These are phyloP conservation scores for Protobothrops mucrosquamatus DNA, from an alignment of 2,113 vertebrate genomes.

Conservation along the genomic window DNA sequence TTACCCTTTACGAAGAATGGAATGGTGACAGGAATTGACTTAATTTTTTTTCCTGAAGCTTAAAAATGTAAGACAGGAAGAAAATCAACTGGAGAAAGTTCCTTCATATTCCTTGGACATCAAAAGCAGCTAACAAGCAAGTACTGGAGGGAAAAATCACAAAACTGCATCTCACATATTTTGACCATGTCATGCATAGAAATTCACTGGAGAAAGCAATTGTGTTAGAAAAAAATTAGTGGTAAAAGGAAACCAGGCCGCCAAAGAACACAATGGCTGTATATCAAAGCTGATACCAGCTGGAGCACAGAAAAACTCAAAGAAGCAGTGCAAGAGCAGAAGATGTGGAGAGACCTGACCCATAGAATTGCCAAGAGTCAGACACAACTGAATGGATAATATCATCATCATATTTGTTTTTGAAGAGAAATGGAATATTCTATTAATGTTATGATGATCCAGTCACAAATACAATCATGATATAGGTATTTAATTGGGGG, in stretches of 20 bases:
- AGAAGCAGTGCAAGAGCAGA: too few species aligned
- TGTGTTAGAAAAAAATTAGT: background rate
- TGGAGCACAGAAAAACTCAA: background rate
- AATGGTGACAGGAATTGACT: slow-evolving; percentile 50
- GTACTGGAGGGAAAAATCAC: background rate
- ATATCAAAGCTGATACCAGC: background rate
- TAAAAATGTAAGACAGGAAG: background rate
- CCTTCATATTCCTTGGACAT: background rate
- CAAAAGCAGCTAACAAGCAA: background rate
- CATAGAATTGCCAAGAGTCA: background rate
- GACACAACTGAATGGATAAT: background rate
- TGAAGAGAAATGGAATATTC: background rate
- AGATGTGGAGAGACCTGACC: too few species aligned
- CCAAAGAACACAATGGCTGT: background rate
- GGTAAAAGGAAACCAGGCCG: background rate
- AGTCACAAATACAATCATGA: background rate
- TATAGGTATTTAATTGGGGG: background rate
- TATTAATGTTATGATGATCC: background rate
- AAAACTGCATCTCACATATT: background rate
- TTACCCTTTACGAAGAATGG: slow-evolving; percentile 21
- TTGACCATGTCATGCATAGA: background rate
- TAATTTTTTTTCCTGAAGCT: slow-evolving; percentile 54
- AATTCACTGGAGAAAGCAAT: background rate
- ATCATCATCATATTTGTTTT: background rate
- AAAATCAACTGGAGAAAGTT: background rate